Base-by-base conservation (phyloP, 2,797 vertebrate species). In the Clamator glandarius region DNA sequence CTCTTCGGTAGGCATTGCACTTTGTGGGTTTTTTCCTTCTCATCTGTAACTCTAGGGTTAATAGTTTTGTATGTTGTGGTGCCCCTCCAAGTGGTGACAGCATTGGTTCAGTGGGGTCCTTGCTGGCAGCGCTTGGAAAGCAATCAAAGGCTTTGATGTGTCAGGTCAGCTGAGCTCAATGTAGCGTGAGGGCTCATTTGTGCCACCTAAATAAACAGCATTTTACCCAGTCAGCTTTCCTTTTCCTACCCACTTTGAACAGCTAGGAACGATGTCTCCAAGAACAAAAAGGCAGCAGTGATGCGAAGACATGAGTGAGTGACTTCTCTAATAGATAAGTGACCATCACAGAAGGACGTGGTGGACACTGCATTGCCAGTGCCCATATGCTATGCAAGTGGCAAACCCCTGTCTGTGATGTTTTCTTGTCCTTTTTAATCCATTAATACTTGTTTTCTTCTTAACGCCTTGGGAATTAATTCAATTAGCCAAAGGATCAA, bases 161-260 rank as follows among this genome's bases (percentile, higher is more conserved):
- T 95, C 88, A 35, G 85, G 93, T 91, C 81, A 89, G 85, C 94
- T 95, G 90, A 92, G 94, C 92, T 95, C 89, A 87, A 73, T 0
- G 1, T 58, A 81, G 94, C 33, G 0, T 91, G 64, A 85, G 73
- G 58, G 36, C 72, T 91, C 89, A 5, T 5, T 77, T 94, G 80
- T 95, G 77, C 55, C 69, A 35, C 73, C 88, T 86, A 92, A 95
- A 93, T 81, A 88, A 95, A 73, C 41, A 69, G 62, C 0, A 0
- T 91, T 94, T 80, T 57, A 91, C 48, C 76, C 66, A 42, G 57
- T 86, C 90, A 95, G 79, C 90, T 93, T 59, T 76, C 74, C 67
- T 79, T 73, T 85, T 41, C 69, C 69, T 95, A 79, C 70, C 63
- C 17, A 52, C 84, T 91, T 66, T 86, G 91, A 64, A 28, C 48